Conservation (phyloP, 2,888 invertebrate species). For the Anarsia innoxiella region DNA sequence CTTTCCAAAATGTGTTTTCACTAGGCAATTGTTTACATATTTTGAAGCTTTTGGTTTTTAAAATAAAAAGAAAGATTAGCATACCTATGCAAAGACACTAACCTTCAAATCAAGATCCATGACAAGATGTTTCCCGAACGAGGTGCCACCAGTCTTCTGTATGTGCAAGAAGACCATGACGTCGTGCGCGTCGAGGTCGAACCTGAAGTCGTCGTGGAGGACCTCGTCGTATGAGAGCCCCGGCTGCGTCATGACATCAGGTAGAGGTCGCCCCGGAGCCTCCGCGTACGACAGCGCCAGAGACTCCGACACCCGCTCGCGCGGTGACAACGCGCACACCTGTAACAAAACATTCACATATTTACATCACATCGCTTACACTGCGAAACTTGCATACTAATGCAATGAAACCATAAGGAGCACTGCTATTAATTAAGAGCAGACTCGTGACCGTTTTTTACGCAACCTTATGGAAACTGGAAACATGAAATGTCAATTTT, state of each 20-base stretch:
- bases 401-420: background rate
- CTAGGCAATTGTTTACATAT: constrained; percentile 3
- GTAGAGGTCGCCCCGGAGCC: constrained; percentile 69
- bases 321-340: constrained; percentile 84
- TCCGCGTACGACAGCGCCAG: constrained; percentile 66
- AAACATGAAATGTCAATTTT: constrained; percentile 9
- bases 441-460: constrained; percentile 3
- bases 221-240: constrained; percentile 90
- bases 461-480: constrained; percentile 8
- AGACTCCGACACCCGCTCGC: constrained; percentile 76
- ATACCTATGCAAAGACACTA: constrained; percentile 19
- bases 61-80: background rate
- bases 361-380: background rate
- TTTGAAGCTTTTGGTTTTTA: background rate
- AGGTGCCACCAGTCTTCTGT: constrained; percentile 99
- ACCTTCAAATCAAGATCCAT: constrained; percentile 91
- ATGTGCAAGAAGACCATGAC: constrained; percentile 98
- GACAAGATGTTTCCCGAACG: constrained; percentile 97
- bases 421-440: constrained; percentile 8
- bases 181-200: constrained; percentile 94
- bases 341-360: constrained; percentile 39
- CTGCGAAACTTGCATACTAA: too few species aligned
- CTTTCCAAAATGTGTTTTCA: constrained; percentile 14
- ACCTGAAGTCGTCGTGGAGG: constrained; percentile 89
- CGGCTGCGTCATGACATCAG: constrained; percentile 74